A percentile compares a stretch with the other conserved stretches of the same genome.
Evolutionary conservation across 1,140 invertebrate genomes (phyloP).

Genomic region (Holcopasites calliopsidis): DNA sequence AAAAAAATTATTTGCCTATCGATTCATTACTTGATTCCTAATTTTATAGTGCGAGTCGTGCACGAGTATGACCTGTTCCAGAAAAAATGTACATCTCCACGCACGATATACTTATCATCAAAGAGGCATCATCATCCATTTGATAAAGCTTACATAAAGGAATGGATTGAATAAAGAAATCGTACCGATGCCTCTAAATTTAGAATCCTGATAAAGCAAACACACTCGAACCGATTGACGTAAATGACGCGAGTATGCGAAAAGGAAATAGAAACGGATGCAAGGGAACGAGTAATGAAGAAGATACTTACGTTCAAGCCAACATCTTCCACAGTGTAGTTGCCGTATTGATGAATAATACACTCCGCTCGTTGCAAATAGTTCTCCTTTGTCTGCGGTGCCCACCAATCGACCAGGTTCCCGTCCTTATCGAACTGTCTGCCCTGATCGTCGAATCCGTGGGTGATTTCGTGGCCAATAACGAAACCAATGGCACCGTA

Average conservation of each 20-base stretch:
- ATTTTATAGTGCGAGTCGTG: not conserved
- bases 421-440: slow-evolving; percentile 95
- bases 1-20: too few species aligned
- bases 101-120: slow-evolving; percentile 1
- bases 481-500: slow-evolving; percentile 95
- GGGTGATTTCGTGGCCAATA: slow-evolving; percentile 96
- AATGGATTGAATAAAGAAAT: not conserved
- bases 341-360: slow-evolving; percentile 83
- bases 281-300: not conserved
- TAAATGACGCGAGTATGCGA: not conserved
- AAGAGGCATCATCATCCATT: not conserved
- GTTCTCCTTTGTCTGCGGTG: slow-evolving; percentile 67
- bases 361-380: slow-evolving; percentile 54
- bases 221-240: slow-evolving; percentile 13
- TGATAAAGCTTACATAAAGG: not conserved
- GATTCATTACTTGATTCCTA: not conserved
- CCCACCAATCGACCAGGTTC: slow-evolving; percentile 82
- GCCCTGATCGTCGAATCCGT: slow-evolving; percentile 95
- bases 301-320: slow-evolving; percentile 73
- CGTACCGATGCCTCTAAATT: slow-evolving; percentile 17
- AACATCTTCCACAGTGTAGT: slow-evolving; percentile 57
- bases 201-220: slow-evolving; percentile 22
- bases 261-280: not conserved
- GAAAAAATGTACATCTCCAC: not conserved
- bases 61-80: slow-evolving; percentile 10